Evolutionary conservation across 2,113 vertebrate species (phyloP).

Genomic region (Ophthalmolycus amberensis): DNA sequence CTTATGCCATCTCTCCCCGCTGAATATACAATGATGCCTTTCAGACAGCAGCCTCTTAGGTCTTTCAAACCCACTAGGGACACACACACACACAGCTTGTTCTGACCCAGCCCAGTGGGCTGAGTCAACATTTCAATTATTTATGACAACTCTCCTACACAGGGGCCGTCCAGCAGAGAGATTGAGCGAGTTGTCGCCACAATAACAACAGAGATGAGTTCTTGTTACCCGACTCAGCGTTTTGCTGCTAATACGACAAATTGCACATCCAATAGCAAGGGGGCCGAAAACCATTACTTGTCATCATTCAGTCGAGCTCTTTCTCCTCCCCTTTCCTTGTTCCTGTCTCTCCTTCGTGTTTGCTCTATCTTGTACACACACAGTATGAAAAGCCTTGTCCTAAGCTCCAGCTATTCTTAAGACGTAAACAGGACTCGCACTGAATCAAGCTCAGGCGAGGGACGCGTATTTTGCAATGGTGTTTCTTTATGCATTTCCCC

Average conservation of each 20-base stretch:
- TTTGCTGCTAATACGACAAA: conserved; percentile 66
- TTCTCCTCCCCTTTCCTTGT: conserved; percentile 8
- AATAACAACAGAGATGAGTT: conserved; percentile 65
- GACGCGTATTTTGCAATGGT: neutral
- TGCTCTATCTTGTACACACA: conserved; percentile 3
- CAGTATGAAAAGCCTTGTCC: conserved; percentile 17
- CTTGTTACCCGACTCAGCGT: conserved; percentile 57
- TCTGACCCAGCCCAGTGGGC: conserved; percentile 68
- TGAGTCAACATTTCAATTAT: conserved; percentile 79
- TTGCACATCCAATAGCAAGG: conserved; percentile 43
- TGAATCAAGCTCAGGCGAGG: conserved; percentile 6
- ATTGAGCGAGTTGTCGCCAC: conserved; percentile 56
- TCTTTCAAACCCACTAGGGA: conserved; percentile 40
- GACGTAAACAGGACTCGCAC: neutral
- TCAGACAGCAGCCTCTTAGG: conserved; percentile 52
- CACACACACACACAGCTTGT: conserved; percentile 48
- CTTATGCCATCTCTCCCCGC: conserved; percentile 17
- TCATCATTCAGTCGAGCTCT: conserved; percentile 54
- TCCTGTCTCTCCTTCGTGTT: neutral
- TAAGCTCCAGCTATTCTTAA: neutral
- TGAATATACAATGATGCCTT: conserved; percentile 60
- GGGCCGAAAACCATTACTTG: conserved; percentile 56
- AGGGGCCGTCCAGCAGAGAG: conserved; percentile 41
- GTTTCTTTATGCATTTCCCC: neutral
- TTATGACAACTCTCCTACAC: conserved; percentile 58